Evolutionary conservation across 1,140 invertebrate genomes (phyloP).

Genomic region (Drosophila ercepeae): DNA sequence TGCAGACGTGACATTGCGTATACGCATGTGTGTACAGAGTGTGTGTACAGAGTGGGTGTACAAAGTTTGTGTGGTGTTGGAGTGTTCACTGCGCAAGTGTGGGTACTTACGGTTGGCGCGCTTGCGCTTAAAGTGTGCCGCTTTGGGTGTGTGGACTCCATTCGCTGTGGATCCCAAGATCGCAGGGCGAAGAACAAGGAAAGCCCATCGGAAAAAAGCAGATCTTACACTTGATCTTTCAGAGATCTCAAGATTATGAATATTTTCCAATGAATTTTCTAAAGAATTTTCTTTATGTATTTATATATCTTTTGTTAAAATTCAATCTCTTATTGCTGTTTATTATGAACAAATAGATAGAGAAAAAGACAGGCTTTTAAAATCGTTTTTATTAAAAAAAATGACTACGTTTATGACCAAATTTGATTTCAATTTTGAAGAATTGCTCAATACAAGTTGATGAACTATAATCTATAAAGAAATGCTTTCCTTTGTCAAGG

Average conservation of each 20-base stretch:
- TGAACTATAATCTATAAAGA: no score
- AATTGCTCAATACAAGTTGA: no score
- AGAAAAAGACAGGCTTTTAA: no score
- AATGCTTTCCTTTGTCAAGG: no score
- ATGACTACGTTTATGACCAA: no score
- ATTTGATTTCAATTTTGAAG: no score
- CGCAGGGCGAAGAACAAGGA: neutral
- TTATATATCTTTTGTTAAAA: neutral
- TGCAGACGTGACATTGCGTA: constrained; percentile 63
- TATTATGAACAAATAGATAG: no score
- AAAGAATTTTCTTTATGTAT: neutral
- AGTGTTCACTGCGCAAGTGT: constrained; percentile 4
- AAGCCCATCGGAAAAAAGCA: neutral
- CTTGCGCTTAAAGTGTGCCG: constrained; percentile 59
- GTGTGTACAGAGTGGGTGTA: no score
- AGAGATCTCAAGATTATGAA: neutral
- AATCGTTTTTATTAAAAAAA: no score
- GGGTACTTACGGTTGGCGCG: constrained; percentile 37
- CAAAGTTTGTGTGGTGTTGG: neutral
- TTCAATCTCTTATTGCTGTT: no score
- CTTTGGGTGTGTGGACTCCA: constrained; percentile 33
- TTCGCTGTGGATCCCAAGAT: constrained; percentile 24
- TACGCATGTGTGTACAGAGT: constrained; percentile 14
- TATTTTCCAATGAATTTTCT: neutral
- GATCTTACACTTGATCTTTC: neutral